Conservation (phyloP, 2,888 invertebrate species). For the Choristoneura rosaceana region DNA sequence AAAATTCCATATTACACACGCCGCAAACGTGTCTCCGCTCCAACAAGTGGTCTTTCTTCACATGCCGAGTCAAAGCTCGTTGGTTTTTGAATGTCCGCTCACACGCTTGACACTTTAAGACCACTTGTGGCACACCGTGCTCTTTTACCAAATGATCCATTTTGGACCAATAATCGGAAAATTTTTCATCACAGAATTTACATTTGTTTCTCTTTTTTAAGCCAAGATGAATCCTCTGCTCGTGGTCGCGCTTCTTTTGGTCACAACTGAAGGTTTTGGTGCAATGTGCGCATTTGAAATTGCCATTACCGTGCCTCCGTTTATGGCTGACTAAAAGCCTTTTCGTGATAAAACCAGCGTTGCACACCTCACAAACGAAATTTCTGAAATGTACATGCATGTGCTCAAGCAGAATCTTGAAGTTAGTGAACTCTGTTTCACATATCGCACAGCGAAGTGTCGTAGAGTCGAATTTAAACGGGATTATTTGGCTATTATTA, state of each 20-base stretch:
- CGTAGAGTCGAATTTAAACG: conserved; percentile 54
- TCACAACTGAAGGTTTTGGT: conserved; percentile 67
- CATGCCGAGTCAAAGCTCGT: conserved; percentile 58
- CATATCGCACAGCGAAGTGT: conserved; percentile 48
- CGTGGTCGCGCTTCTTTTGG: conserved; percentile 52
- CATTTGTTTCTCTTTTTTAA: conserved; percentile 59
- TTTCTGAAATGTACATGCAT: conserved; percentile 58
- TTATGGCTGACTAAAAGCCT: conserved; percentile 48
- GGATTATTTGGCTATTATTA: conserved; percentile 50
- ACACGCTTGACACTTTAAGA: conserved; percentile 63
- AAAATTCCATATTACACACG: conserved; percentile 62
- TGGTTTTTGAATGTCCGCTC: conserved; percentile 59
- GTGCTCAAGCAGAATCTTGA: conserved; percentile 55
- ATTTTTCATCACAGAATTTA: conserved; percentile 59
- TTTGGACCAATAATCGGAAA: conserved; percentile 60
- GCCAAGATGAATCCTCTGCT: conserved; percentile 54
- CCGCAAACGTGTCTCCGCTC: conserved; percentile 60
- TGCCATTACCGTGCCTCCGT: conserved; percentile 51
- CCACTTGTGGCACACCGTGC: conserved; percentile 54
- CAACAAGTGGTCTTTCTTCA: conserved; percentile 64
- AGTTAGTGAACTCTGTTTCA: conserved; percentile 48
- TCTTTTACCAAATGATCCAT: conserved; percentile 57
- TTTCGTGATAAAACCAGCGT: conserved; percentile 52
- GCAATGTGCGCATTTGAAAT: conserved; percentile 72
- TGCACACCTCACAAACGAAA: conserved; percentile 54